phyloP scores from a whole-genome alignment of 1,140 invertebrate genomes.

The Drosophila novamexicana region DNA sequence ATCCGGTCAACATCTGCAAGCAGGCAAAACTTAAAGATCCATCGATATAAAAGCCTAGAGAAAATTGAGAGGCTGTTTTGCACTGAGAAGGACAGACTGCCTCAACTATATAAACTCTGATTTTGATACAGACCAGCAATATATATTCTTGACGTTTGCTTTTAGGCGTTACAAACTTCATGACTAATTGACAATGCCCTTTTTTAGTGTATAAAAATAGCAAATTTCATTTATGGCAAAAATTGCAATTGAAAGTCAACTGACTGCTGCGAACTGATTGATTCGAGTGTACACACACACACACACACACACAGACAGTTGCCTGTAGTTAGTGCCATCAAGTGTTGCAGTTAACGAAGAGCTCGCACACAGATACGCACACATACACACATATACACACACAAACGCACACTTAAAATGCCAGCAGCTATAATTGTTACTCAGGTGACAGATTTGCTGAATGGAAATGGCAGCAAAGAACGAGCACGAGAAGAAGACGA shows the following conservation, averaged over 20 bases:
- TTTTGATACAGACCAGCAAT: no score
- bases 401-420: conserved; percentile 74
- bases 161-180: no score
- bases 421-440: conserved; percentile 82
- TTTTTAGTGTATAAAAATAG: neutral
- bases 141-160: no score
- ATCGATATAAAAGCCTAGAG: no score
- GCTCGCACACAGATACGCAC: conserved; percentile 27
- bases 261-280: conserved; percentile 67
- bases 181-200: neutral
- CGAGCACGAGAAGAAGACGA: neutral
- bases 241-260: conserved; percentile 56
- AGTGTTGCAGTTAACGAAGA: conserved; percentile 75
- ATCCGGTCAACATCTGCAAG: no score
- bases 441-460: conserved; percentile 81
- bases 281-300: conserved; percentile 47
- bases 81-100: no score
- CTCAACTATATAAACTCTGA: no score
- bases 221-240: conserved; percentile 50
- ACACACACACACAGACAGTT: neutral
- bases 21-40: no score
- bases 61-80: no score
- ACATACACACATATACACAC: conserved; percentile 36
- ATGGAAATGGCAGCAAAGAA: conserved; percentile 58
- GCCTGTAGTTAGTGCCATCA: conserved; percentile 51